Percentiles rank a stretch among this genome's conserved stretches.
Conservation (phyloP, 2,113 vertebrate species). For the Cavia aperea region DNA sequence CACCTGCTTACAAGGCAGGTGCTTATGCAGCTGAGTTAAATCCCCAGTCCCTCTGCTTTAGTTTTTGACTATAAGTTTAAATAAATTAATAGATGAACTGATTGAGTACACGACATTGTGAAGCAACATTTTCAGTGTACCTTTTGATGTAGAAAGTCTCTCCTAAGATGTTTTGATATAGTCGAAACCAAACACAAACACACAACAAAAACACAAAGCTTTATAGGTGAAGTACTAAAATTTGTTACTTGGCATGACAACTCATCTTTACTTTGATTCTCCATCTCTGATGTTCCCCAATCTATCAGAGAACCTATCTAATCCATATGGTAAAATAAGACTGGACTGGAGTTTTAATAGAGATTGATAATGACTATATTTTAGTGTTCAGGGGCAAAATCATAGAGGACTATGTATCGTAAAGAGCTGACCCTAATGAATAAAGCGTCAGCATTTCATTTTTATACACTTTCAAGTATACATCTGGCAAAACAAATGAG, state of each 20-base stretch:
- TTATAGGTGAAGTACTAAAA: neutral
- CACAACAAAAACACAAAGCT: neutral
- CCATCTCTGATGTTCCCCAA: neutral
- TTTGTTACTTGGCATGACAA: neutral
- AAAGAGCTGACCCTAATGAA: neutral
- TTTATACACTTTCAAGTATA: neutral
- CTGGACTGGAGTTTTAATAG: neutral
- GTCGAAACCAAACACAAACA: neutral
- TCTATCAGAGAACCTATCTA: rapidly evolving
- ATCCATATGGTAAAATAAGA: neutral
- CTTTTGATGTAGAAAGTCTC: neutral
- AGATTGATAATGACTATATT: neutral
- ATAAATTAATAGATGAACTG: neutral
- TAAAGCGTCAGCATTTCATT: neutral
- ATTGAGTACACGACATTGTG: neutral
- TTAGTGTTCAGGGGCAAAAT: neutral
- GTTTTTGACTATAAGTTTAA: neutral
- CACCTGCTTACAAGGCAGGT: too few relatives aligned
- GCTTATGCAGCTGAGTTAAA: too few relatives aligned
- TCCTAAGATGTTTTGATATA: neutral
- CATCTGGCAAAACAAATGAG: neutral
- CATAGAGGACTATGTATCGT: neutral
- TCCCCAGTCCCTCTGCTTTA: neutral
- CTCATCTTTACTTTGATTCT: neutral
- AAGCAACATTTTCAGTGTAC: neutral